Conservation (phyloP, 2,888 invertebrate genomes). For the Odontothrips loti region DNA sequence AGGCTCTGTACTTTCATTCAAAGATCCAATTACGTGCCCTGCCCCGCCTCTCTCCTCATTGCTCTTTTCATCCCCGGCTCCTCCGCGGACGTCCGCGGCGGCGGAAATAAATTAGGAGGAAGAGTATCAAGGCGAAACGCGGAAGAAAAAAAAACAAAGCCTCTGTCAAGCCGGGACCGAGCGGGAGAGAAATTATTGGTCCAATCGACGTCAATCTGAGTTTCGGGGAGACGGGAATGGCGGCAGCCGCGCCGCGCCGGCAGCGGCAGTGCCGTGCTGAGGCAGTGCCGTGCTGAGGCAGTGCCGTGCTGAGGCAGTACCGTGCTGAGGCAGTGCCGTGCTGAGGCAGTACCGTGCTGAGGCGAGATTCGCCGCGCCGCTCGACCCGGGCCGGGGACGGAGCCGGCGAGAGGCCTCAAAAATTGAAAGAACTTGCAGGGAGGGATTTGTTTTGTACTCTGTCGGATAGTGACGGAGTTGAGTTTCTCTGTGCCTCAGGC, state of each 20-base stretch:
- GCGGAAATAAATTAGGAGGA: background rate
- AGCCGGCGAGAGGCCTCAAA: background rate
- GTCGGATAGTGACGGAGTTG: too few relatives aligned
- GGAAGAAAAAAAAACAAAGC: background rate
- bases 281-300: too few relatives aligned
- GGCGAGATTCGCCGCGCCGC: background rate
- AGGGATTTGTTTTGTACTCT: too few relatives aligned
- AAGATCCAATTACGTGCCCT: background rate
- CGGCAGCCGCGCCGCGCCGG: background rate
- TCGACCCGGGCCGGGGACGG: background rate
- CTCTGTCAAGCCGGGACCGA: background rate
- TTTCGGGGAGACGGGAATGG: background rate
- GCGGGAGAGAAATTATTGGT: background rate
- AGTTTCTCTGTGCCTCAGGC: too few relatives aligned
- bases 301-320: background rate
- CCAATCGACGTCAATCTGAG: slow-evolving; percentile 17
- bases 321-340: too few relatives aligned
- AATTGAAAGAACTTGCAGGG: background rate
- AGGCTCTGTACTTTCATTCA: background rate
- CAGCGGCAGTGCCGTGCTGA: background rate
- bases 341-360: too few relatives aligned
- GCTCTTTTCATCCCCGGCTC: too few relatives aligned
- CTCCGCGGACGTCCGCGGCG: too few relatives aligned
- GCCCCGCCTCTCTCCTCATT: too few relatives aligned
- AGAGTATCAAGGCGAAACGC: background rate